Evolutionary conservation across 2,797 vertebrate genomes (phyloP).

Genomic region (Silurus lanzhouensis): DNA sequence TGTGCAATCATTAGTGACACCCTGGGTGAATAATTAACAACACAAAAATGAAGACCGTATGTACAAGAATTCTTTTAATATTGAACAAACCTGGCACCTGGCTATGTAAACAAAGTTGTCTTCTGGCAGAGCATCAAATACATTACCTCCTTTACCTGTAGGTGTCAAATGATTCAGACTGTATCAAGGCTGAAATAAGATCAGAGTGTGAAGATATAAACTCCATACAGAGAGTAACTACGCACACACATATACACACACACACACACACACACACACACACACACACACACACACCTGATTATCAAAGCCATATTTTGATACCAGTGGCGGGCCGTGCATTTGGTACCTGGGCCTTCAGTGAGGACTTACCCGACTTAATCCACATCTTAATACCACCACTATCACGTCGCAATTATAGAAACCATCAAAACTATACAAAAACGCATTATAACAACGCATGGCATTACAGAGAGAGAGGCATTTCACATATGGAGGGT

Average conservation of each 20-base stretch:
- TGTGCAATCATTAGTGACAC: neutral
- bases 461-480: too few relatives aligned
- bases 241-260: neutral
- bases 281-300: too few relatives aligned
- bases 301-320: too few relatives aligned
- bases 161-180: slow-evolving; percentile 38
- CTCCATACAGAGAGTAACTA: neutral
- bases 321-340: too few relatives aligned
- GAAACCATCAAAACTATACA: too few relatives aligned
- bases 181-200: neutral
- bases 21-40: neutral
- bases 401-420: too few relatives aligned
- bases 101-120: slow-evolving; percentile 46
- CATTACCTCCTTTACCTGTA: slow-evolving; percentile 47
- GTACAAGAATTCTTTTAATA: slow-evolving; percentile 22
- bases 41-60: slow-evolving; percentile 21
- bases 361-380: too few relatives aligned
- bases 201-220: neutral
- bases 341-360: too few relatives aligned
- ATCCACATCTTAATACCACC: too few relatives aligned
- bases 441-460: too few relatives aligned
- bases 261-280: too few relatives aligned
- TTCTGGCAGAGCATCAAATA: slow-evolving; percentile 36
- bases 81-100: slow-evolving; percentile 18
- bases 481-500: too few relatives aligned